Evolutionary conservation across 2,888 invertebrate genomes (phyloP).

Genomic region (Nephrotoma flavescens): DNA sequence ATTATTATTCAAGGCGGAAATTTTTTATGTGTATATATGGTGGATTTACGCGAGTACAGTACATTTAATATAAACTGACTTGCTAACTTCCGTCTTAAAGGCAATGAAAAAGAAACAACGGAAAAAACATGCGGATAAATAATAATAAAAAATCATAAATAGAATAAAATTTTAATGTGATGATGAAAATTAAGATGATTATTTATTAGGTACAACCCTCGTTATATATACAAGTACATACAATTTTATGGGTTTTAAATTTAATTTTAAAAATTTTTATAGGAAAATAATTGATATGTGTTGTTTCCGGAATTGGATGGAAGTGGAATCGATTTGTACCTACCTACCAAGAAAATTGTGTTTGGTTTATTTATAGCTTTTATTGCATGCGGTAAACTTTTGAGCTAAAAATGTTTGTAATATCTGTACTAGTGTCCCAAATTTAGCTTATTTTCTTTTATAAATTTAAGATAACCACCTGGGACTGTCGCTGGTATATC

Average conservation of each 20-base stretch:
- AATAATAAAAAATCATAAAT: not conserved
- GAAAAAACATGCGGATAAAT: not conserved
- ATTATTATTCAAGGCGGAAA: not conserved
- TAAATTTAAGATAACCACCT: too few species aligned
- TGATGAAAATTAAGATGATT: not conserved
- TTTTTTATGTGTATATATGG: not conserved
- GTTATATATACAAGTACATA: not conserved
- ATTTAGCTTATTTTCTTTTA: too few species aligned
- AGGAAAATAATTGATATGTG: not conserved
- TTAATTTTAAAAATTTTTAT: not conserved
- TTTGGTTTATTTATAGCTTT: too few species aligned
- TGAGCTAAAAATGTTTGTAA: too few species aligned
- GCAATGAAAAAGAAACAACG: not conserved
- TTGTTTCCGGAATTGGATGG: not conserved
- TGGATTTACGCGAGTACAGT: not conserved
- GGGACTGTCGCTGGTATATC: too few species aligned
- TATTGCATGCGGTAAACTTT: too few species aligned
- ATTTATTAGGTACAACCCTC: not conserved
- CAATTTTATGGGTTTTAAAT: not conserved
- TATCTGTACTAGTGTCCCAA: too few species aligned
- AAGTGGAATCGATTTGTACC: too few species aligned
- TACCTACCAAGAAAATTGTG: too few species aligned
- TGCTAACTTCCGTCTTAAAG: not conserved
- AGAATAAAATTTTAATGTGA: not conserved
- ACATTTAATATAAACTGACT: not conserved